Evolutionary conservation across 2,113 vertebrate genomes (phyloP), one percentile per base, ranked within the genome.

Genomic region (Melanostigma gelatinosum): DNA sequence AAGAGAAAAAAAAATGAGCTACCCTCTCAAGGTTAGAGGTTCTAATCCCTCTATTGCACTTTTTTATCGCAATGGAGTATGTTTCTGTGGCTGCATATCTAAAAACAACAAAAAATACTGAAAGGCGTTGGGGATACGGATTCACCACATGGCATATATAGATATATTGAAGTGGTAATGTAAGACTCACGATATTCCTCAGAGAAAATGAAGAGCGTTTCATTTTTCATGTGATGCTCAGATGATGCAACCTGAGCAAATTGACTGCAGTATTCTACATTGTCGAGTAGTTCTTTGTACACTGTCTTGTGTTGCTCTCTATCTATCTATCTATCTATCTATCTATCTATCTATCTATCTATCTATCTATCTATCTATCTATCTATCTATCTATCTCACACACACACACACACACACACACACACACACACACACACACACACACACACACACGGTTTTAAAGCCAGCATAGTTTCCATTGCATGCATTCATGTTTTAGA

Each of bases 201-300:
- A 8, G 67, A 67, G 69, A 79, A 82, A 46, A 71, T 42, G 8
- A 58, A 27, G 20, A 36, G 38, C 61, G 36, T 65, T 84, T 4
- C 3, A 69, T 75, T 67, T 88, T 82, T 81, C 12, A 86, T 82
- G 46, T 62, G 60, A 4, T 0, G 27, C 46, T 76, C 16, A 29
- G 60, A 61, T 84, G 75, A 88, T 77, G 77, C 54, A 84, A 82
- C 68, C 65, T 62, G 48, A 72, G 65, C 67, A 85, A 87, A 82
- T 9, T 69, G 55, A 78, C 72, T 72, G 67, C 74, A 81, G 60
- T 60, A 15, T 78, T 72, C 62, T 61, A 68, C n/a, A 72, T 46
- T 67, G 69, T 74, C 63, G 29, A 34, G 46, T 9, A 55, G 34
- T 5, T 42, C 62, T 64, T 58, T 75, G 32, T 78, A 61, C 46